Percentiles rank a stretch among this genome's conserved stretches.
These are phyloP conservation scores for Zele albiditarsus DNA, from an alignment of 2,888 invertebrate genomes.

Conservation along the genomic window DNA sequence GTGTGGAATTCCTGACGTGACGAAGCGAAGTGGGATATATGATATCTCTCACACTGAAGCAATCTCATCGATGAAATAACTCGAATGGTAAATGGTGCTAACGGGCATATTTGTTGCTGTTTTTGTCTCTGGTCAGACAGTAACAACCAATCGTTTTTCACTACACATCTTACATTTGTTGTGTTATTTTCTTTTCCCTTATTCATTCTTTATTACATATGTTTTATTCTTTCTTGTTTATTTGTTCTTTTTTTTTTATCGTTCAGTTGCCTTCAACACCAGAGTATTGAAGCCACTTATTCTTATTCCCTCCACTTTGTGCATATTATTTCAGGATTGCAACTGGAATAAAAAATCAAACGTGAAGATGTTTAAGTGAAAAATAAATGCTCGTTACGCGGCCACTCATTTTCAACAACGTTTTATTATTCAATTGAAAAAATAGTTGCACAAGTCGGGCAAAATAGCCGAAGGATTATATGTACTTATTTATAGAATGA, in stretches of 20 bases:
- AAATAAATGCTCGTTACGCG: background rate
- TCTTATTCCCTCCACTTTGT: background rate
- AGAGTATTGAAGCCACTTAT: background rate
- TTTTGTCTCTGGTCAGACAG: background rate
- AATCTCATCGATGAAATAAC: no score
- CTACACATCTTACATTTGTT: background rate
- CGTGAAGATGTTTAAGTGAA: background rate
- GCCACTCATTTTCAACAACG: background rate
- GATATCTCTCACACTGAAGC: background rate
- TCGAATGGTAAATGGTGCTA: background rate
- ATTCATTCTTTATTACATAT: background rate
- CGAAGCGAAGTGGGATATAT: no score
- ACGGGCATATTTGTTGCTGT: background rate
- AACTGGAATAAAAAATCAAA: background rate
- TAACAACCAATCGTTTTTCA: background rate
- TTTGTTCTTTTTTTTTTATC: background rate
- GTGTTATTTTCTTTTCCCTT: background rate
- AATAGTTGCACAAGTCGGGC: background rate
- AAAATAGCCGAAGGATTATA: background rate
- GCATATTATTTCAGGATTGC: background rate
- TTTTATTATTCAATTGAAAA: slow-evolving; percentile 5
- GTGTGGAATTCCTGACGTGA: no score
- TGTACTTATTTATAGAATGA: background rate
- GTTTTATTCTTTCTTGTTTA: background rate
- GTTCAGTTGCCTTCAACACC: background rate